phyloP scores from a whole-genome alignment of 2,113 vertebrate species.

The Calypte anna region DNA sequence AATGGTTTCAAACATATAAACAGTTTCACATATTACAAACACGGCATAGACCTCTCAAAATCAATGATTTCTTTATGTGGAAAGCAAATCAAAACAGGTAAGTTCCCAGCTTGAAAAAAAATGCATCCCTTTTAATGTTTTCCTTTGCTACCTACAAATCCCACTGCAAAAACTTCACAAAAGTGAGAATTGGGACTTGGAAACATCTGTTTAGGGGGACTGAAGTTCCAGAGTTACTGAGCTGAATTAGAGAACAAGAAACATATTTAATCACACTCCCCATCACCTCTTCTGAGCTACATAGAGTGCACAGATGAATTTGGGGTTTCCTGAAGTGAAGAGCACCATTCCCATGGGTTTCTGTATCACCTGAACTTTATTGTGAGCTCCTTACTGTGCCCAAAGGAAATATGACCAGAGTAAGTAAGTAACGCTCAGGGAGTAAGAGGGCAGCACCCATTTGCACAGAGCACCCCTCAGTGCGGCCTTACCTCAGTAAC shows the following conservation, averaged over 20 bases:
- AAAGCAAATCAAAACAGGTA: background rate
- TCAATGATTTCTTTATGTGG: background rate
- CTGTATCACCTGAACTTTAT: background rate
- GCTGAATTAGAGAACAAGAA: background rate
- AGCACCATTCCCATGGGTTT: background rate
- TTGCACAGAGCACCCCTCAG: background rate
- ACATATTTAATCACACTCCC: background rate
- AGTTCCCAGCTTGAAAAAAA: background rate
- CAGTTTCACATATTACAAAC: background rate
- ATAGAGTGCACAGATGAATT: background rate
- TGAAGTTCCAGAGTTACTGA: background rate
- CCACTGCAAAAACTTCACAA: background rate
- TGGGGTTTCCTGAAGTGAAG: background rate
- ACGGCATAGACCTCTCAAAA: background rate
- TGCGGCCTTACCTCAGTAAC: background rate
- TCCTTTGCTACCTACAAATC: background rate
- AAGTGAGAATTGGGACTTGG: rapidly evolving
- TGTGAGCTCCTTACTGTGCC: background rate
- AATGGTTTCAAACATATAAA: background rate
- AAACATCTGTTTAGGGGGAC: background rate
- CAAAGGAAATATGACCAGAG: background rate
- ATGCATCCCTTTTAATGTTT: background rate
- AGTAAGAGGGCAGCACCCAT: rapidly evolving
- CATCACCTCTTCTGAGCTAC: background rate
- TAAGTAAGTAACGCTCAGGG: background rate